phyloP scores from a whole-genome alignment of 2,888 invertebrate genomes.

The Hemicrepidius hirtus region DNA sequence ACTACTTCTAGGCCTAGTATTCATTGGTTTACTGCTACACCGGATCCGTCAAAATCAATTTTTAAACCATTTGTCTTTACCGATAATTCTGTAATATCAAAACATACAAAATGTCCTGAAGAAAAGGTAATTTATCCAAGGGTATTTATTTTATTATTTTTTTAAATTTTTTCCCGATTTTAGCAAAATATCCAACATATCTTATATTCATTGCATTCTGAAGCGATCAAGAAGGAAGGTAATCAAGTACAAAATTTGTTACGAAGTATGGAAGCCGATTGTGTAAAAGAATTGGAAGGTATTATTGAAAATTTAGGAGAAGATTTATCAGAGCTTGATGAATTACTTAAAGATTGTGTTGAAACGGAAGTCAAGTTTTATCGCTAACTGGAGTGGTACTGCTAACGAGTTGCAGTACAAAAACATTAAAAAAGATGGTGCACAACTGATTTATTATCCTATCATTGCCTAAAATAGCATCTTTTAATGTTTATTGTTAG shows the following conservation, averaged over 20 bases:
- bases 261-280: constrained; percentile 73
- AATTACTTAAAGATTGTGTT: constrained; percentile 80
- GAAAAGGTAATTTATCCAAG: constrained; percentile 70
- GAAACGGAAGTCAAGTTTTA: constrained; percentile 82
- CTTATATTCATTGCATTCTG: constrained; percentile 79
- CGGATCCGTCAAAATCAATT: constrained; percentile 83
- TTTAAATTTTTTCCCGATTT: too few species aligned
- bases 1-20: constrained; percentile 75
- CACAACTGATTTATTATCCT: constrained; percentile 34
- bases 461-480: constrained; percentile 33
- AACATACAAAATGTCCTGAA: constrained; percentile 78
- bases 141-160: too few species aligned
- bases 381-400: constrained; percentile 68
- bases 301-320: constrained; percentile 71
- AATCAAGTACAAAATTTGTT: constrained; percentile 70
- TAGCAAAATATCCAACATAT: constrained; percentile 74
- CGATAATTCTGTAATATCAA: constrained; percentile 78
- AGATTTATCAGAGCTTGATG: constrained; percentile 75
- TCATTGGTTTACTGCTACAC: constrained; percentile 91
- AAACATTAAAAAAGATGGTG: constrained; percentile 15
- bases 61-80: constrained; percentile 89
- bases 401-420: constrained; percentile 22
- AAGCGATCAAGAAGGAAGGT: constrained; percentile 72
- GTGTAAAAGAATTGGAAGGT: constrained; percentile 74
- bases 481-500: constrained; percentile 32